Evolutionary conservation across 2,797 vertebrate genomes (phyloP), one percentile per base, ranked within the genome.

Genomic region (Poecilia picta): DNA sequence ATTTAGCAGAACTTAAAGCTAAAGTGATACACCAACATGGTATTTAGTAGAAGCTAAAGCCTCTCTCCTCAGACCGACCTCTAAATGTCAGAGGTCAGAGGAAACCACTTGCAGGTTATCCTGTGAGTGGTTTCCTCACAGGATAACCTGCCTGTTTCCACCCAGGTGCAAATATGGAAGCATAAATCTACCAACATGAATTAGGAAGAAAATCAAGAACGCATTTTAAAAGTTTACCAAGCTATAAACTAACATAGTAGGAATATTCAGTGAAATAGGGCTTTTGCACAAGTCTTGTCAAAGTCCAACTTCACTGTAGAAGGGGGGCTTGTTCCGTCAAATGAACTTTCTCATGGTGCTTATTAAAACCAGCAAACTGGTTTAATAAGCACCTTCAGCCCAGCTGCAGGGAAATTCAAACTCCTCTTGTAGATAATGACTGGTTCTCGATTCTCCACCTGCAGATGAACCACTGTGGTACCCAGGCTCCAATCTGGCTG

Each of bases 381-480:
- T 79, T 10, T 88, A 89, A 93, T 87, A 1, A 87, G 80, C 73
- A 81, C 81, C 84, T 83, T 23, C 43, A 82, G 82, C 10, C 75
- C 73, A 88, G 87, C 70, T 89, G 84, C 2, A 72, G 78, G 15
- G 45, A 7, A 8, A 83, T 89, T 91, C 83, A 62, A 85, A 79
- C 73, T 49, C 77, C 73, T 49, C 79, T 43, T 59, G 55, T 72
- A 49, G 71, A 4, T 88, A 93, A 89, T 91, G 49, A 89, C 76
- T 74, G 77, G 84, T 88, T 86, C 73, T 76, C 3, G 0, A 13
- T 3, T 11, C 4, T 23, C 57, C 51, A 71, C 66, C 71, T 25
- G 41, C 66, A 97, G 96, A 95, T 96, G 95, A 96, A 97, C 89
- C 96, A 90, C 79, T 97, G 96, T 2, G 96, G 97, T 1, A 97